Evolutionary conservation across 2,888 invertebrate species (phyloP), one percentile per base, ranked within the genome.

Genomic region (Tillus elongatus): DNA sequence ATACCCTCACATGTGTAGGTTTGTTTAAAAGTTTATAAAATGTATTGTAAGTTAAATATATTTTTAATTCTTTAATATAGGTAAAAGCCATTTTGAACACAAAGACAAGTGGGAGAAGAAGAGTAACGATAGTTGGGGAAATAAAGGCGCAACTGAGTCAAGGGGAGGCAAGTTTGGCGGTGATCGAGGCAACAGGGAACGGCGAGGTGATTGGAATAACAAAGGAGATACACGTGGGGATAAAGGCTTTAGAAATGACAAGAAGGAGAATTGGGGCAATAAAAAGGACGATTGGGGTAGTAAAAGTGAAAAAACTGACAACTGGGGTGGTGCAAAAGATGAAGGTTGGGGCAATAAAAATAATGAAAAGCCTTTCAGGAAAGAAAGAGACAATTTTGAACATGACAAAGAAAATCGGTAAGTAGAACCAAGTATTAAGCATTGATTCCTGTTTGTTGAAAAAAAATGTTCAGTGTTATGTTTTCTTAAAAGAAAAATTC

Each of bases 271-370:
- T n/a, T 19, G 24, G 24, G n/a, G n/a, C 15, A 36, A 36, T 6
- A 45, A 43, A 41, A 44, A 37, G 26, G 44, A 44, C 13, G 46
- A 42, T 24, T 43, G 35, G 39, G 42, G 36, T 31, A 42, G 41
- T 13, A 31, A 34, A 15, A 30, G 26, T 30, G 38, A 29, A 6
- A 14, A 36, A 4, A 33, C 38, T 27, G 33, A 34, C 27, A n/a
- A 30, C 16, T 37, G 37, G 31, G 37, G 27, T 26, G 24, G 9
- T 14, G 29, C 27, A 2, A 27, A 13, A 33, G 12, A 8, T 11
- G 16, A 14, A 15, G 33, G 16, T 16, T 33, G 27, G 36, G 37
- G 37, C 4, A 26, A 13, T n/a, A n/a, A 19, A 6, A 19, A 19
- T n/a, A 19, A n/a, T 19, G n/a, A 19, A 6, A 19, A 19, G 24